Percentiles rank a stretch among this genome's conserved stretches.
phyloP scores from a whole-genome alignment of 1,140 invertebrate genomes.

The Globodera ellingtonae region DNA sequence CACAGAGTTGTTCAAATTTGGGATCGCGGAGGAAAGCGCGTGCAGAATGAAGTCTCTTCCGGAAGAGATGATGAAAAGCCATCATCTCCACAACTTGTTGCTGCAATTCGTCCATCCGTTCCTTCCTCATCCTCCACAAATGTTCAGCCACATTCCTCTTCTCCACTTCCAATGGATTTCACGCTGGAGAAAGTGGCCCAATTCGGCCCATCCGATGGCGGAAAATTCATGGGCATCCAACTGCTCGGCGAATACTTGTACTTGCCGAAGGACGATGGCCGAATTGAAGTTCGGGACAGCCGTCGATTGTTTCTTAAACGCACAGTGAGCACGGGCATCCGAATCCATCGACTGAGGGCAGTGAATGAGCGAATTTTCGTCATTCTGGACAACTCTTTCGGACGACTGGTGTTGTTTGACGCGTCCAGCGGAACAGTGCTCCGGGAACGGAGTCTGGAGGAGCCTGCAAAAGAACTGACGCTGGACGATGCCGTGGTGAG shows the following conservation, averaged over 20 bases:
- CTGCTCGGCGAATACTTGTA: constrained; percentile 3
- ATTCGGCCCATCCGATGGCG: constrained; percentile 24
- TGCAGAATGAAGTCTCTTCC: neutral
- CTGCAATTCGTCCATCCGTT: constrained; percentile 10
- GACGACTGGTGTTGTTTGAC: constrained; percentile 7
- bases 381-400: constrained; percentile 10
- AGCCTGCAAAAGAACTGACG: constrained; percentile 22
- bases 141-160: neutral
- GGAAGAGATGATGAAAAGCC: constrained; percentile 22
- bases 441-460: neutral
- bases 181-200: constrained; percentile 15
- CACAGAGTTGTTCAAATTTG: neutral
- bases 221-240: constrained; percentile 21
- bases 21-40: neutral
- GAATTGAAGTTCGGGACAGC: constrained; percentile 11
- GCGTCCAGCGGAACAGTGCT: neutral
- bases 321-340: constrained; percentile 2
- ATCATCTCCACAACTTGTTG: constrained; percentile 7
- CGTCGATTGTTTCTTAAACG: neutral
- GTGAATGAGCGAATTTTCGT: constrained; percentile 11
- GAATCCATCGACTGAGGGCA: constrained; percentile 20
- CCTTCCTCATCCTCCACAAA: no score
- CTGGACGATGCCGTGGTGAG: constrained; percentile 15
- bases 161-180: neutral
- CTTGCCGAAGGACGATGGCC: constrained; percentile 19